A percentile compares a stretch with the other conserved stretches of the same genome.
These are phyloP conservation scores for Rhorus exstirpatorius DNA, from an alignment of 2,888 invertebrate species.

Conservation along the genomic window DNA sequence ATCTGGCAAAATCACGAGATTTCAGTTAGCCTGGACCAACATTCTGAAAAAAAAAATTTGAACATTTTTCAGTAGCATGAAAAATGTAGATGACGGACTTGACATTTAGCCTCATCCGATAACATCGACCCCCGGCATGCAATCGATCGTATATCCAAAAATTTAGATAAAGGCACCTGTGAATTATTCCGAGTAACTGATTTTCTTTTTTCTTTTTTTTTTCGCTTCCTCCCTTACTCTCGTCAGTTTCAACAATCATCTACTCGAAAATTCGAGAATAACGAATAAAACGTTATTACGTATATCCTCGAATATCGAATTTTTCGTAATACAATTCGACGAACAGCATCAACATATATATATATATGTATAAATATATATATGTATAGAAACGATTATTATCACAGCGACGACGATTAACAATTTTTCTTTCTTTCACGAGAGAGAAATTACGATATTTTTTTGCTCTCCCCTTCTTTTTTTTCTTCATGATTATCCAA, in stretches of 20 bases:
- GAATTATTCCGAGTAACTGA: slow-evolving; percentile 53
- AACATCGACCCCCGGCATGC: too few relatives aligned
- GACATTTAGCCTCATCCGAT: too few relatives aligned
- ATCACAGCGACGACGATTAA: slow-evolving; percentile 73
- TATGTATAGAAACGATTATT: slow-evolving; percentile 69
- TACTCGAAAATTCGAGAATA: not conserved
- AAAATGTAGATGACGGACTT: too few relatives aligned
- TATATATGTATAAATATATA: too few relatives aligned
- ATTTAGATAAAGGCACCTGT: slow-evolving; percentile 68
- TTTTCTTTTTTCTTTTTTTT: not conserved
- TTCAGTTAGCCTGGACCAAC: too few relatives aligned
- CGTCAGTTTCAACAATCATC: not conserved
- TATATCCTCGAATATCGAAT: not conserved
- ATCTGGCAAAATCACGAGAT: too few relatives aligned
- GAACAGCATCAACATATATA: too few relatives aligned
- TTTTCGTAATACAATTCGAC: slow-evolving; percentile 7
- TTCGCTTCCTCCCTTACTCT: not conserved
- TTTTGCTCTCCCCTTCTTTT: not conserved
- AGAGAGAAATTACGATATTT: not conserved
- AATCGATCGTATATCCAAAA: too few relatives aligned
- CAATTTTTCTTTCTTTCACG: slow-evolving; percentile 28
- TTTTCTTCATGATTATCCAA: not conserved
- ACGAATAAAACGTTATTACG: not conserved
- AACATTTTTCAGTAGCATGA: too few relatives aligned
- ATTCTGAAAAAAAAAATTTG: too few relatives aligned